Base-by-base conservation (phyloP, 2,113 vertebrate genomes). In the Pantherophis guttatus region DNA sequence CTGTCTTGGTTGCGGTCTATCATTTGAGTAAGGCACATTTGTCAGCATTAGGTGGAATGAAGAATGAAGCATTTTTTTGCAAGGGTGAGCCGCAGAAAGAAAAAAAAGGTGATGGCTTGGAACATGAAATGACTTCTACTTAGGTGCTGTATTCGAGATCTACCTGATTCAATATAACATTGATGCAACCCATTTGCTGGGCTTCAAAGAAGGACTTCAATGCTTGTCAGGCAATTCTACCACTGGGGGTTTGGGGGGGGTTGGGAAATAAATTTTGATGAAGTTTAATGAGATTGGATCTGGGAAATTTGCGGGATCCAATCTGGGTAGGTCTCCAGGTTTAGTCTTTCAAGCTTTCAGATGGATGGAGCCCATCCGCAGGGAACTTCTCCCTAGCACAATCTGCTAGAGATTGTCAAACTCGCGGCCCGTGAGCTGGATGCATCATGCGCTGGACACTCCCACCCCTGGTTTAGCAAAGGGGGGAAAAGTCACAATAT, bases 341-440 rank as follows among this genome's bases (percentile, higher is more conserved):
- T 70, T 70, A 15, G 65, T 2, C 65, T 70, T 70, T 23, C 2
- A 26, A 59, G 24, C 58, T 59, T 59, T 59, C 24, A 59, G 24
- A 26, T 44, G 39, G 39, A 44, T 44, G 39, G 58, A 59, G 58
- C 23, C 58, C 23, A 59, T 59, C 58, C 8, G 3, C 23, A 3
- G 24, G 58, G 8, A 59, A 59, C 23, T 59, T 59, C 23, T 24
- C 23, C 24, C 62, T n/a, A 70, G 26, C 62, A n/a, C 26, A 65
- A 15, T 54, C 54, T 54, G 54, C 13, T 54, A 54, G 13, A 2
- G 54, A 12, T 54, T 54, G 13, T 54, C 54, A 15, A 54, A 54
- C 3, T 54, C 13, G 12, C 1, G 3, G 53, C 12, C 10, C 12
- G 0, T 13, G 3, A 12, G 12, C 54, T 12, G 3, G 2, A 54